Evolutionary conservation across 2,888 invertebrate genomes (phyloP), one percentile per base, ranked within the genome.

Genomic region (Beris morrisii): DNA sequence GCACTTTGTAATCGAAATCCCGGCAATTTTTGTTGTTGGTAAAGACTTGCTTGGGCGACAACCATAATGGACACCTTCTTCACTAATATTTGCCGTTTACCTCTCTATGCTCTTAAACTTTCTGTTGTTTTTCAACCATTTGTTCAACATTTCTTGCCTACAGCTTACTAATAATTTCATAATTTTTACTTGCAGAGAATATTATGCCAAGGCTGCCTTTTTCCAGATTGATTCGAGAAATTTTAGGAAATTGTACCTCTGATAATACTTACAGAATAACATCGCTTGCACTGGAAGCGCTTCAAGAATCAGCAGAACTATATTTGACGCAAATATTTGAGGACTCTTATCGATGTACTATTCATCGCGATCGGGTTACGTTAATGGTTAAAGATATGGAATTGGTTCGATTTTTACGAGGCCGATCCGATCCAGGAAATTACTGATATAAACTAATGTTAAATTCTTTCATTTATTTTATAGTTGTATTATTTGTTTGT

Each of bases 231-330:
- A 78, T 85, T 11, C 77, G 79, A 28, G 81, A 84, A 72, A 73
- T 83, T 32, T 71, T 84, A 1, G 2, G 69, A 0, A 71, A 76
- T 0, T n/a, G 73, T 11, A 58, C 70, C 1, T 9, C 12, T 0
- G 2, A 38, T 12, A 67, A 66, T 0, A 28, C 15, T 13, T 56
- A 64, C 4, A 67, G 76, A 66, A 76, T 84, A 45, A 80, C 83
- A 63, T 2, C 55, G 0, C 48, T 70, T 1, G 83, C 84, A 0
- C 59, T 85, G 12, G 73, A 77, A 68, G 84, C 84, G 0, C 66
- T 85, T 31, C 85, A 85, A 71, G 82, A 82, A 69, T 75, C 84
- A 2, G 65, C 79, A 0, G 85, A 85, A 74, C 76, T 82, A 69
- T 84, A 83, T 69, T 9, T 85, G 4, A 78, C 79, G 0, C 80